These are phyloP conservation scores for Kryptolebias marmoratus DNA, from an alignment of 2,113 vertebrate species.

Conservation along the genomic window DNA sequence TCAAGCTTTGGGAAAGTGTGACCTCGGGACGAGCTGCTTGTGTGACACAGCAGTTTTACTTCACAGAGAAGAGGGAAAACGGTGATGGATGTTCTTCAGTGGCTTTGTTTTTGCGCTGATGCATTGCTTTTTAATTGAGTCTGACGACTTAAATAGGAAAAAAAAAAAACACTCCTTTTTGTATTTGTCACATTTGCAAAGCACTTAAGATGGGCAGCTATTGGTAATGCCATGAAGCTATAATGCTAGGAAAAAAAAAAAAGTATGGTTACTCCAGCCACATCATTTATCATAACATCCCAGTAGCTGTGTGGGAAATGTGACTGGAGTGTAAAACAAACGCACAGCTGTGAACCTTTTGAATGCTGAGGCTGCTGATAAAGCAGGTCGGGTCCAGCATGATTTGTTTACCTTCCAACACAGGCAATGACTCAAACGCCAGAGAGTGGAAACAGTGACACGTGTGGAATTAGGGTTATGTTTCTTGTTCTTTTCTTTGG, in stretches of 20 bases:
- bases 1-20: constrained; percentile 34
- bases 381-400: constrained; percentile 25
- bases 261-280: not conserved
- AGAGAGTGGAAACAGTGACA: constrained; percentile 65
- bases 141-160: constrained; percentile 11
- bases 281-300: constrained; percentile 36
- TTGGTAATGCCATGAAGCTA: no score
- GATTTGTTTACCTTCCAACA: constrained; percentile 57
- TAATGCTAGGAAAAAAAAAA: no score
- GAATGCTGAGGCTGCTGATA: constrained; percentile 51
- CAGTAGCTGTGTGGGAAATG: constrained; percentile 28
- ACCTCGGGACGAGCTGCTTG: not conserved
- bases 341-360: constrained; percentile 34
- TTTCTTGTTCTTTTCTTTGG: constrained; percentile 15
- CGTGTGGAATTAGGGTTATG: constrained; percentile 30
- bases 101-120: constrained; percentile 25
- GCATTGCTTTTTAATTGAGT: constrained; percentile 22
- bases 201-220: no score
- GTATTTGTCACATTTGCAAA: no score
- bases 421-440: constrained; percentile 29
- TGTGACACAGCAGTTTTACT: constrained; percentile 26
- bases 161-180: no score
- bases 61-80: constrained; percentile 1
- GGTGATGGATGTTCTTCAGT: not conserved
- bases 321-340: constrained; percentile 51